These are phyloP conservation scores for Rhinoderma darwinii DNA, from an alignment of 2,113 vertebrate species.

Conservation along the genomic window DNA sequence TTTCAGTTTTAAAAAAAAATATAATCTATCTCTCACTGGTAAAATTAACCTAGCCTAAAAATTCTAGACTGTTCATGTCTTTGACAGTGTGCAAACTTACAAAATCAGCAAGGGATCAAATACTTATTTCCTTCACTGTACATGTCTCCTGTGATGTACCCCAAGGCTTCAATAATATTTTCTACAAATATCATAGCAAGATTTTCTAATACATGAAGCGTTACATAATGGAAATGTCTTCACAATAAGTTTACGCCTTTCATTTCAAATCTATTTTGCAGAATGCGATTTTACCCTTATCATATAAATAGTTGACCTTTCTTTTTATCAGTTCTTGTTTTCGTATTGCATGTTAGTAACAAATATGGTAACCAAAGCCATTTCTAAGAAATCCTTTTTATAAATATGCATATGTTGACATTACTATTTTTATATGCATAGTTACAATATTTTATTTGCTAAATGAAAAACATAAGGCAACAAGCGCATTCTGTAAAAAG, in stretches of 20 bases:
- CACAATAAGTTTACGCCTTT: background rate
- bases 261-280: background rate
- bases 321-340: constrained; percentile 1
- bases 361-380: background rate
- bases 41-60: too few relatives aligned
- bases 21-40: too few relatives aligned
- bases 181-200: background rate
- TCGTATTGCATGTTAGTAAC: constrained; percentile 15
- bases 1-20: too few relatives aligned
- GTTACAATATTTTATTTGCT: constrained; percentile 34
- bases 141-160: background rate
- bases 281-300: background rate
- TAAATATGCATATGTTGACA: constrained; percentile 19
- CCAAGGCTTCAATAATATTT: background rate
- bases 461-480: constrained; percentile 16
- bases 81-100: too few relatives aligned
- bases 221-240: constrained; percentile 8
- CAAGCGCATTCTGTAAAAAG: background rate
- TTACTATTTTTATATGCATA: constrained; percentile 23
- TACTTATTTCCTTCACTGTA: too few relatives aligned
- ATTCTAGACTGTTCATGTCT: too few relatives aligned
- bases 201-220: background rate
- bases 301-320: background rate
- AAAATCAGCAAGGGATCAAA: too few relatives aligned
- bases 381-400: constrained; percentile 1